These are phyloP conservation scores for roundworm (Caenorhabditis elegans) DNA, from an alignment of 1,140 invertebrate species.

Conservation along the genomic window WBcel235 BX284605.5:2609501-2610000, in stretches of 20 bases:
- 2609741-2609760: slow-evolving; percentile 55
- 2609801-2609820: no score
- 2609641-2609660: slow-evolving; percentile 52
- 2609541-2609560: slow-evolving; percentile 59
- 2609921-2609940: slow-evolving; percentile 58
- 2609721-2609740: slow-evolving; percentile 61
- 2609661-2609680: slow-evolving; percentile 53
- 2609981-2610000: slow-evolving; percentile 63
- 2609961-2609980: neutral
- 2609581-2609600: slow-evolving; percentile 65
- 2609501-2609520: no score
- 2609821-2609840: neutral
- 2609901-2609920: slow-evolving; percentile 61
- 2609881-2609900: slow-evolving; percentile 61
- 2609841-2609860: neutral
- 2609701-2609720: slow-evolving; percentile 54
- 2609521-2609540: slow-evolving; percentile 44
- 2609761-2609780: no score
- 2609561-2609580: slow-evolving; percentile 63
- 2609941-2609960: slow-evolving; percentile 2
- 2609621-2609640: slow-evolving; percentile 63
- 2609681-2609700: slow-evolving; percentile 50
- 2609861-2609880: slow-evolving; percentile 64
- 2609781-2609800: no score
- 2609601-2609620: slow-evolving; percentile 64